Base-by-base conservation (phyloP, 2,113 vertebrate genomes). In the Sisor rabdophorus region DNA sequence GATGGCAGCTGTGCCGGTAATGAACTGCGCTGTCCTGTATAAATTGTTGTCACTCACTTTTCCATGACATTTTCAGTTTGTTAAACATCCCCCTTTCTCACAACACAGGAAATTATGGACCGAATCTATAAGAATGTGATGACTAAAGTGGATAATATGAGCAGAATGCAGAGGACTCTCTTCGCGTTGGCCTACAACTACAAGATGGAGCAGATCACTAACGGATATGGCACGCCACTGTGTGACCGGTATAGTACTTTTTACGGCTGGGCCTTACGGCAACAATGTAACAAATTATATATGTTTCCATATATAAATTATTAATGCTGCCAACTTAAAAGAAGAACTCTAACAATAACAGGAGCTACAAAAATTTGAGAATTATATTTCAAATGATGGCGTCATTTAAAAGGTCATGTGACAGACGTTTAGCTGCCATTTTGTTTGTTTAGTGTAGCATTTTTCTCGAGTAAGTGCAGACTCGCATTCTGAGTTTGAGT, bases 61-160 rank as follows among this genome's bases (percentile, higher is more conserved):
- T 56, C 52, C 30, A 22, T n/a, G 3, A 6, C 26, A 16, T 30
- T 44, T 6, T 50, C 15, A 9, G 12, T 55, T 26, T 47, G 32
- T 56, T 44, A 32, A 52, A 20, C 30, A 20, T 15, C 47, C 40
- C 9, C 60, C 40, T 72, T 20, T 70, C 19, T 64, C n/a, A 13
- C 11, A 71, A 7, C 81, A 59, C 28, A 99, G 97, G 97, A 99
- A 92, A 99, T 99, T 79, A 98, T 99, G 97, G 97, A 99, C 86
- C 94, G 97, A 9, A 98, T 99, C 86, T 98, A 98, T 88, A 99
- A 99, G 91, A 98, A 96, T 1, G 96, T 98, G 71, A 98, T 98
- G 96, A 97, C 92, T 81, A 97, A 97, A 90, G 95, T 99, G 77
- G 96, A 95, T 77, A 93, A 94, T 86, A 99, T 98, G 97, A 97